phyloP scores from a whole-genome alignment of 2,113 vertebrate genomes.

The Eublepharis macularius region DNA sequence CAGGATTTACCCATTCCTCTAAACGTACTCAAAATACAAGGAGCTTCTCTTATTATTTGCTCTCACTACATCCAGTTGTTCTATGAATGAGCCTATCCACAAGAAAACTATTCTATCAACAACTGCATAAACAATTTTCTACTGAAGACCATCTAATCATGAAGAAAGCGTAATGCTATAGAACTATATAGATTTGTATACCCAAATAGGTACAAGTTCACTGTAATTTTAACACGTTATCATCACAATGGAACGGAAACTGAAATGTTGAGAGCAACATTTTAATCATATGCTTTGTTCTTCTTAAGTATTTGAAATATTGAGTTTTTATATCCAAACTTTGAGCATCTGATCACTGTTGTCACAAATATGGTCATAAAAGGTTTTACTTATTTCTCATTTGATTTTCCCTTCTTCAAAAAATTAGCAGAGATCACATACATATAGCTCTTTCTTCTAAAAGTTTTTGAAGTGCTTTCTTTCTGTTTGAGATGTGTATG shows the following conservation, averaged over 20 bases:
- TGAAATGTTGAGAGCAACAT: background rate
- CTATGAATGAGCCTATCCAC: background rate
- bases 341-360: background rate
- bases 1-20: conserved; percentile 32
- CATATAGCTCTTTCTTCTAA: background rate
- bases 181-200: conserved; percentile 26
- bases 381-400: background rate
- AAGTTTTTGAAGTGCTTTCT: background rate
- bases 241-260: background rate
- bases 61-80: conserved; percentile 26
- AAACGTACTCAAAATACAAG: background rate
- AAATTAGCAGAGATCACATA: background rate
- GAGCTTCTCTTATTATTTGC: conserved; percentile 19
- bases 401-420: background rate
- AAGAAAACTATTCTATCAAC: conserved; percentile 7
- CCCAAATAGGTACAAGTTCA: background rate
- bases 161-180: background rate
- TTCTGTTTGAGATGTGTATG: background rate
- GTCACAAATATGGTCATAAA: background rate
- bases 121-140: background rate
- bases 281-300: background rate
- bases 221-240: background rate
- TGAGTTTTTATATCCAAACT: background rate
- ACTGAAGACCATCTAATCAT: background rate
- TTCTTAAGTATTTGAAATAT: background rate